Conservation (phyloP, 2,113 vertebrate species). For the Callorhinus ursinus region DNA sequence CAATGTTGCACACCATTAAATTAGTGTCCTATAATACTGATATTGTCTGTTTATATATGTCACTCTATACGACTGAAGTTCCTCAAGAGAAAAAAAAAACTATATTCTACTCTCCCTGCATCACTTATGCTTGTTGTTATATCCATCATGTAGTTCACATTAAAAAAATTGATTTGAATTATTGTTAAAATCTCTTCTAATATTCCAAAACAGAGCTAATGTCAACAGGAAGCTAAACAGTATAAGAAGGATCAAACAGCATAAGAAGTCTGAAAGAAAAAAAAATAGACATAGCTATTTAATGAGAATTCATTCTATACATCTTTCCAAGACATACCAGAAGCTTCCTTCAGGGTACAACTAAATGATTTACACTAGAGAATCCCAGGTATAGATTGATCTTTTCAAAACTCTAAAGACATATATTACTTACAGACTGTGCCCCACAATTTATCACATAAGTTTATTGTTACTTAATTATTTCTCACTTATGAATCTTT, state of each 20-base stretch:
- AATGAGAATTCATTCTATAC: background rate
- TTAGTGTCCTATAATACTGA: background rate
- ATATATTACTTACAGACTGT: background rate
- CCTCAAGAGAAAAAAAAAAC: conserved; percentile 43
- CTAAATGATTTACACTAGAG: background rate
- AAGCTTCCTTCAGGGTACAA: conserved; percentile 1
- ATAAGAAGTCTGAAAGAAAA: background rate
- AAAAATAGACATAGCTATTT: background rate
- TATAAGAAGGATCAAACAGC: background rate
- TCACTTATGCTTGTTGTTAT: background rate
- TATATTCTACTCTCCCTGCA: background rate
- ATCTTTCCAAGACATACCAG: background rate
- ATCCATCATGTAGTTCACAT: background rate
- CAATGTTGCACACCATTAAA: background rate
- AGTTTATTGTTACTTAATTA: conserved; percentile 38
- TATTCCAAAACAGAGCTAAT: conserved; percentile 31
- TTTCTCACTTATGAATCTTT: background rate
- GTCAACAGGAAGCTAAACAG: background rate
- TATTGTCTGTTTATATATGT: background rate
- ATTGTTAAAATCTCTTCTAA: conserved; percentile 49
- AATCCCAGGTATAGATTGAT: background rate
- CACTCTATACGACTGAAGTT: conserved; percentile 11
- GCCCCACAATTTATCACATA: background rate
- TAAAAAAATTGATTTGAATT: conserved; percentile 34
- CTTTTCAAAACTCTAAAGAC: background rate